Base-by-base conservation (phyloP, 2,888 invertebrate genomes). In the Megaustenia siamemsis region DNA sequence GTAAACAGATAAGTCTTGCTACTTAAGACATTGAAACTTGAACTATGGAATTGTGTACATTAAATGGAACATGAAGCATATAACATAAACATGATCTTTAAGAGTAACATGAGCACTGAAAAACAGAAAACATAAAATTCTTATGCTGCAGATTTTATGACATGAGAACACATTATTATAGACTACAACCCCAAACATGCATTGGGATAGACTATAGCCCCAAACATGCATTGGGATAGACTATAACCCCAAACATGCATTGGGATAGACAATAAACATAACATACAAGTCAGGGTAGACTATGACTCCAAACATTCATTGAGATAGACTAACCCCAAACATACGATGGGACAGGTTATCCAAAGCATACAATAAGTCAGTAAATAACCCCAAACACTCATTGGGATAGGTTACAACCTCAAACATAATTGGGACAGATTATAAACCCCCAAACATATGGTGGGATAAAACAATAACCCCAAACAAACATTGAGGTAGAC, bases 1-100 rank as follows among this genome's bases (percentile, higher is more conserved):
- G 32, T 73, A 82, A 82, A 82, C 82, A 28, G 56, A 82, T 82
- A 71, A 82, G 32, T 53, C 28, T 69, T 56, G 43, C 73, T 73
- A 71, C 60, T 82, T 53, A 43, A 60, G 40, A 82, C 43, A 82
- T 73, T 63, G n/a, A 73, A 78, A 78, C 4, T n/a, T 78, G 53
- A 82, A 82, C 53, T 71, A 71, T 81, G 69, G 49, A 69, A 81
- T 49, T 49, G 49, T 71, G 24, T 73, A 56, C 71, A 81, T 38
- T 63, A n/a, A 69, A 71, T 53, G 40, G 15, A 56, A 56, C 73
- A 73, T 71, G 45, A 82, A 73, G 43, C 69, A 60, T 24, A 10
- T 35, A 28, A 77, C 77, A 77, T 12, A 18, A 77, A 38, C 8
- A 12, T 15, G 40, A 53, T 38, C 60, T n/a, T 77, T 28, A 56